These are phyloP conservation scores for Drosophila carrolli DNA, from an alignment of 1,140 invertebrate genomes.

Conservation along the genomic window DNA sequence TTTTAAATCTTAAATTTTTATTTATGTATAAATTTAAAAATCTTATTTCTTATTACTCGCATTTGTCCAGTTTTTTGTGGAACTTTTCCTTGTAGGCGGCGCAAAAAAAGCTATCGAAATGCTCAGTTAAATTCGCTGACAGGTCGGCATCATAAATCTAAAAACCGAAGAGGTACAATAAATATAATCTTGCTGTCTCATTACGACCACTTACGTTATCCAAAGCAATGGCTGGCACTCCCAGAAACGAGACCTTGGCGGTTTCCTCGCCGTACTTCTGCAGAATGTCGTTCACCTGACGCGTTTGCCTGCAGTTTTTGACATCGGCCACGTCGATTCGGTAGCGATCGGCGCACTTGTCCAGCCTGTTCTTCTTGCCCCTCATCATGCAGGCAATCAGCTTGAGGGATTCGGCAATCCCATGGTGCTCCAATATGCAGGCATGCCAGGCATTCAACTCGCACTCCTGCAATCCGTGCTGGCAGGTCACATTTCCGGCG, in stretches of 20 bases:
- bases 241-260: constrained; percentile 4
- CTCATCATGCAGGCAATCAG: constrained; percentile 77
- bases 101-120: constrained; percentile 60
- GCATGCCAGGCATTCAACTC: constrained; percentile 79
- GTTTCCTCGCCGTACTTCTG: constrained; percentile 46
- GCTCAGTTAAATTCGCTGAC: constrained; percentile 14
- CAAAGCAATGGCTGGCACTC: constrained; percentile 57
- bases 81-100: constrained; percentile 55
- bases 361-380: constrained; percentile 50
- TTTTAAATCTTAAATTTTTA: no score
- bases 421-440: constrained; percentile 76
- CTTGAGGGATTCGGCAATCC: constrained; percentile 48
- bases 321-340: constrained; percentile 56
- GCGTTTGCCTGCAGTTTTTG: constrained; percentile 33
- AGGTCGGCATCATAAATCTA: constrained; percentile 29
- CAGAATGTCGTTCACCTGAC: constrained; percentile 50
- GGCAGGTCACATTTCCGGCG: constrained; percentile 52
- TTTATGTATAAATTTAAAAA: no score
- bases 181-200: not conserved
- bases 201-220: constrained; percentile 50
- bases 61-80: constrained; percentile 32
- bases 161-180: not conserved
- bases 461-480: constrained; percentile 73
- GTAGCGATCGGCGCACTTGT: constrained; percentile 41
- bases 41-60: not conserved